Percentiles rank a stretch among this genome's conserved stretches.
phyloP scores from a whole-genome alignment of 2,888 invertebrate species.

The Scaptodrosophila latifasciaeformis region DNA sequence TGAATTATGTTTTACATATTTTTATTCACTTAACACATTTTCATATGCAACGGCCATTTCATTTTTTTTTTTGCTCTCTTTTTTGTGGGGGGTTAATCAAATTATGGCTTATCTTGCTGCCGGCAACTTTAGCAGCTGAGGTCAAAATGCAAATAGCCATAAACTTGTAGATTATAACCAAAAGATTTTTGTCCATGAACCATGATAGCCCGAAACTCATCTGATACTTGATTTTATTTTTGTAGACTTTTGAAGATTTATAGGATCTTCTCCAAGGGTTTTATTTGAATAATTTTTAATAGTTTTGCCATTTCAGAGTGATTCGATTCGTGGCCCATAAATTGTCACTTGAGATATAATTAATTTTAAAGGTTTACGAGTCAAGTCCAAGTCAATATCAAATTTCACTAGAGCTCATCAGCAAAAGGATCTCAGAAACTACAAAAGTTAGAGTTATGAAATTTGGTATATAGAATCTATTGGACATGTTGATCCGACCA shows the following conservation, averaged over 20 bases:
- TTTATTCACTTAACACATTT: slow-evolving; percentile 64
- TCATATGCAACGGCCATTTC: slow-evolving; percentile 40
- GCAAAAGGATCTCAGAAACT: too few relatives aligned
- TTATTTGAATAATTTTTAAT: too few relatives aligned
- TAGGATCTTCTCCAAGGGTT: too few relatives aligned
- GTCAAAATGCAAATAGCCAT: slow-evolving; percentile 66
- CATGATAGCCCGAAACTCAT: neutral
- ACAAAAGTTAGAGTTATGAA: too few relatives aligned
- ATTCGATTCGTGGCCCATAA: too few relatives aligned
- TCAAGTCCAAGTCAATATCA: too few relatives aligned
- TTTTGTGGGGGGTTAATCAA: slow-evolving; percentile 46
- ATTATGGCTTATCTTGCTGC: slow-evolving; percentile 58
- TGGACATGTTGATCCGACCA: too few relatives aligned
- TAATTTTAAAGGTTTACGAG: too few relatives aligned
- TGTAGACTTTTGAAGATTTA: neutral
- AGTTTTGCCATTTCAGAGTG: too few relatives aligned
- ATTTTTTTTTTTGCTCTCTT: slow-evolving; percentile 64
- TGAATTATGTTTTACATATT: slow-evolving; percentile 66
- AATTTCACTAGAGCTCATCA: too few relatives aligned
- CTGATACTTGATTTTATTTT: neutral
- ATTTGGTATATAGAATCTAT: too few relatives aligned
- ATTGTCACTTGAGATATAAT: too few relatives aligned
- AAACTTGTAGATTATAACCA: slow-evolving; percentile 59
- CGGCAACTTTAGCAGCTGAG: slow-evolving; percentile 54
- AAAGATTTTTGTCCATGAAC: neutral